Conservation (phyloP, 2,797 vertebrate species). For the Thamnophis elegans region DNA sequence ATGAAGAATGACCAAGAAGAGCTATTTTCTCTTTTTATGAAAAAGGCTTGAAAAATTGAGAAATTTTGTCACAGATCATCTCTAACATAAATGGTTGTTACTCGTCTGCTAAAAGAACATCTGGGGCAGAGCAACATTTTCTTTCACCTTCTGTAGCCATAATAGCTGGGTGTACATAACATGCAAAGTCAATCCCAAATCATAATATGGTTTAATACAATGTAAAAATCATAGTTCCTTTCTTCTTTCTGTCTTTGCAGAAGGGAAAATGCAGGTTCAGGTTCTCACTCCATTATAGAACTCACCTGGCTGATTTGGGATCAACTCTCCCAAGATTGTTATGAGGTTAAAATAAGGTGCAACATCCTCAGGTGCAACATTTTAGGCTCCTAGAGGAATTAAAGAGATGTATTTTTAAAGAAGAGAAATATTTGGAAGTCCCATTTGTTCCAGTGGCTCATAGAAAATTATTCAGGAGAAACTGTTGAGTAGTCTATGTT, state of each 20-base stretch:
- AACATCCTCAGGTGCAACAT: neutral
- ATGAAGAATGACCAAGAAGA: neutral
- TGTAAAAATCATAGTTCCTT: neutral
- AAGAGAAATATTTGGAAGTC: neutral
- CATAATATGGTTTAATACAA: neutral
- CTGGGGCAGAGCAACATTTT: neutral
- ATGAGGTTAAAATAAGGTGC: neutral
- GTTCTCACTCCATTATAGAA: neutral
- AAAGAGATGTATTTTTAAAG: neutral
- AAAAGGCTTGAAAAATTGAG: neutral
- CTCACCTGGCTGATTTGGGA: neutral
- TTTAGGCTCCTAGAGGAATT: neutral
- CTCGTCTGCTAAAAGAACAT: neutral
- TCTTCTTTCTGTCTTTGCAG: neutral
- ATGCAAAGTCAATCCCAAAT: neutral
- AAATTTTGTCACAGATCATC: neutral
- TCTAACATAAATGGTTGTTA: neutral
- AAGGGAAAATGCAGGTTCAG: neutral
- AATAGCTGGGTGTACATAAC: neutral
- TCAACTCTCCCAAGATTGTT: neutral
- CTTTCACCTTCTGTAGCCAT: neutral
- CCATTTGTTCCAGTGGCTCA: constrained; percentile 3
- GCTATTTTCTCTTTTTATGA: neutral
- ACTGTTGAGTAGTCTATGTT: constrained; percentile 11
- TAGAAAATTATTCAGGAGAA: constrained; percentile 24